A percentile compares a stretch with the other conserved stretches of the same genome.
phyloP scores from a whole-genome alignment of 2,113 vertebrate genomes.

The Coturnix japonica region DNA sequence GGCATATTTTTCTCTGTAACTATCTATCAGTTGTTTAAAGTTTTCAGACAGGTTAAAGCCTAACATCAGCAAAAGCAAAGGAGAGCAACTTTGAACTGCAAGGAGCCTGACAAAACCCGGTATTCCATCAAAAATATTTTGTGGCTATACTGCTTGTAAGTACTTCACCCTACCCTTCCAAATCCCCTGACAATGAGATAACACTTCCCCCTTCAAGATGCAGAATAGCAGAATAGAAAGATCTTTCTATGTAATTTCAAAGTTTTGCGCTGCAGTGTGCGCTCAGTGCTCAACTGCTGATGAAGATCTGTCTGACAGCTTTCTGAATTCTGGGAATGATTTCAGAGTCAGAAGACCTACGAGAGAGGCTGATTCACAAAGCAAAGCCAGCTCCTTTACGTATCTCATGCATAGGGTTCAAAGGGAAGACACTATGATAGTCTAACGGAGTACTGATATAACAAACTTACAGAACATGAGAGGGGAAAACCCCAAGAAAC shows the following conservation, averaged over 20 bases:
- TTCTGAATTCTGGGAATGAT: conserved; percentile 38
- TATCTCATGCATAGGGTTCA: conserved; percentile 24
- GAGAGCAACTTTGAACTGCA: neutral
- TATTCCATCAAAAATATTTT: neutral
- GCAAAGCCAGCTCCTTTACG: conserved; percentile 14
- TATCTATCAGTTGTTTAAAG: neutral
- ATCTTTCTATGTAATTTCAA: conserved; percentile 17
- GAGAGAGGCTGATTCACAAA: conserved; percentile 44
- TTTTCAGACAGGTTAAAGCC: neutral
- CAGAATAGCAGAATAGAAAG: neutral
- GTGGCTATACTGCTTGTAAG: neutral
- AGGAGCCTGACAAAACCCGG: neutral
- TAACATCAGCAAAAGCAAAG: neutral
- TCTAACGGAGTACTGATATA: conserved; percentile 52
- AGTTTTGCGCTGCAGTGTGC: neutral
- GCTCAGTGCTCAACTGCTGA: conserved; percentile 23
- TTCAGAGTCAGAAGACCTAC: conserved; percentile 14
- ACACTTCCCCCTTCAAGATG: neutral
- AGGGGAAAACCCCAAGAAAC: conserved; percentile 32
- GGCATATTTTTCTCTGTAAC: neutral
- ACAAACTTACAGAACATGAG: conserved; percentile 56
- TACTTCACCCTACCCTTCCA: neutral
- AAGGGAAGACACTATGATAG: conserved; percentile 46
- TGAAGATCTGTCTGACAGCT: conserved; percentile 45
- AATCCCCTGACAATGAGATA: neutral